Conservation (phyloP, 1,140 invertebrate species). For the Saccostrea glomerata region DNA sequence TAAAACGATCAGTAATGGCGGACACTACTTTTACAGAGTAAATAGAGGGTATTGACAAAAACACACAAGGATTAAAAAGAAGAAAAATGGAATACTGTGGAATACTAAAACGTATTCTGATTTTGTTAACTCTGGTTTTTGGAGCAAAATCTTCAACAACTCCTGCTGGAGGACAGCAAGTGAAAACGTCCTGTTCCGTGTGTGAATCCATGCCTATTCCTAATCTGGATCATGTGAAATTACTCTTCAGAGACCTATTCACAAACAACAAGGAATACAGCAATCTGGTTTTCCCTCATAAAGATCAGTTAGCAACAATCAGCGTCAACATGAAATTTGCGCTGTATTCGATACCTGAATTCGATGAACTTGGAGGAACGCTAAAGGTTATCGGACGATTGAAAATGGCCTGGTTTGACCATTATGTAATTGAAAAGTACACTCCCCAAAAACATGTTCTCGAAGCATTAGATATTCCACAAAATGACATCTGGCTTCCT, state of each 20-base stretch:
- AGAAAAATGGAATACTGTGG: not conserved
- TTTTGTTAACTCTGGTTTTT: not conserved
- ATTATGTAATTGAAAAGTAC: slow-evolving; percentile 50
- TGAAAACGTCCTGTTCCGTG: slow-evolving; percentile 32
- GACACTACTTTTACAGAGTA: not conserved
- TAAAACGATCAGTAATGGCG: not conserved
- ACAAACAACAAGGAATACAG: slow-evolving; percentile 40
- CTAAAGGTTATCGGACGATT: slow-evolving; percentile 44
- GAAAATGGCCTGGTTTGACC: slow-evolving; percentile 51
- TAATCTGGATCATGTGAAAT: slow-evolving; percentile 31
- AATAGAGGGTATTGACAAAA: not conserved
- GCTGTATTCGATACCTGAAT: slow-evolving; percentile 50
- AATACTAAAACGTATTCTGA: not conserved
- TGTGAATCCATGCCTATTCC: slow-evolving; percentile 52
- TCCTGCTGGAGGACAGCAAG: slow-evolving; percentile 2
- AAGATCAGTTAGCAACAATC: slow-evolving; percentile 47
- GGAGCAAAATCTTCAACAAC: not conserved
- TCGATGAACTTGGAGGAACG: slow-evolving; percentile 53
- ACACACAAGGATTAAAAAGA: not conserved
- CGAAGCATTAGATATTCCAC: slow-evolving; percentile 46
- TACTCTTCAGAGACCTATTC: slow-evolving; percentile 51
- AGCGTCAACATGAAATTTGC: slow-evolving; percentile 44
- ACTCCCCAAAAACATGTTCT: slow-evolving; percentile 40
- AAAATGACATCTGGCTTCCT: slow-evolving; percentile 55
- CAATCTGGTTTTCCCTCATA: slow-evolving; percentile 46